A percentile compares a stretch with the other conserved stretches of the same genome.
These are phyloP conservation scores for Tenebrio molitor DNA, from an alignment of 1,140 invertebrate genomes.

Conservation along the genomic window DNA sequence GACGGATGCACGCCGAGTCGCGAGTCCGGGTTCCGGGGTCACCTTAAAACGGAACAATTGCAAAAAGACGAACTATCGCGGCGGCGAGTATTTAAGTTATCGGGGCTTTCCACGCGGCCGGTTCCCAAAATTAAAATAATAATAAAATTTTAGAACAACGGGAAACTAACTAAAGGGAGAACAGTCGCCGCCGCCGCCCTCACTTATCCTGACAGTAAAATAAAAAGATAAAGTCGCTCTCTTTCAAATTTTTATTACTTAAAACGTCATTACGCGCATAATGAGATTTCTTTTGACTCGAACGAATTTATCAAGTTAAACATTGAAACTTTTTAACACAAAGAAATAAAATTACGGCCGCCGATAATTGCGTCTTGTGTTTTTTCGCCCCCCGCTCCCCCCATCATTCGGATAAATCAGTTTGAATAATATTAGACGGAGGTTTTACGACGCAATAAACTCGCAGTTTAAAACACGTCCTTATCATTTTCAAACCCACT, in stretches of 20 bases:
- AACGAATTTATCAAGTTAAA: constrained; percentile 38
- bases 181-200: constrained; percentile 2
- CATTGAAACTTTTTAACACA: constrained; percentile 35
- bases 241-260: constrained; percentile 41
- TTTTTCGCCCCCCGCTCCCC: neutral
- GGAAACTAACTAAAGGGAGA: constrained; percentile 28
- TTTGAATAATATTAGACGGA: constrained; percentile 43
- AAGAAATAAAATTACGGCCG: constrained; percentile 30
- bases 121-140: constrained; percentile 60
- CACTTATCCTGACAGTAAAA: constrained; percentile 37
- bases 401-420: constrained; percentile 19
- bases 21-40: neutral
- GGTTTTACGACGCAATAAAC: constrained; percentile 46
- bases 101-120: constrained; percentile 58
- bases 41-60: neutral
- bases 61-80: constrained; percentile 13
- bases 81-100: constrained; percentile 52
- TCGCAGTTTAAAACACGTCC: constrained; percentile 45
- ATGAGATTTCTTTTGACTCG: constrained; percentile 36
- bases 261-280: constrained; percentile 38
- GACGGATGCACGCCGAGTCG: neutral
- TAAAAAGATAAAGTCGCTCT: constrained; percentile 38
- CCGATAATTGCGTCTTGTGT: constrained; percentile 30
- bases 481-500: constrained; percentile 43
- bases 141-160: constrained; percentile 53